Evolutionary conservation across 2,113 vertebrate species (phyloP), one percentile per base, ranked within the genome.

Genomic region (Nannospalax galili): DNA sequence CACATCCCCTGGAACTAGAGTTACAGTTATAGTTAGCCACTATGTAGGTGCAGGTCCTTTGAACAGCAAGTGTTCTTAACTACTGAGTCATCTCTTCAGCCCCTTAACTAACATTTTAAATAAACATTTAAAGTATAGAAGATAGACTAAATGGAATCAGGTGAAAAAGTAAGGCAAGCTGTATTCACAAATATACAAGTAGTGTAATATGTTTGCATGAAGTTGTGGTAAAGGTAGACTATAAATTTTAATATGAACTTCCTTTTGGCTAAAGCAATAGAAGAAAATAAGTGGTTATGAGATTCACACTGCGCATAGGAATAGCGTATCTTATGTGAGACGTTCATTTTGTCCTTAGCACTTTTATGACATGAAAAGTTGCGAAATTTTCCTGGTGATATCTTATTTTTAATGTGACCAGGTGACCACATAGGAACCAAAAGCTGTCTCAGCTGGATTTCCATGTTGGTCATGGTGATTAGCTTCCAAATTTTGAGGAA

Each of bases 181-280:
- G 1, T 11, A 74, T 56, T 24, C 65, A 89, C 1, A 48, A 26
- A 84, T 22, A 35, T 73, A 19, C 0, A 86, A 26, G 5, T 79
- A 74, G 82, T 40, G 86, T 78, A 69, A 93, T 90, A 79, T 62
- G 78, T 32, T 84, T 88, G n/a, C 42, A 65, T 12, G 81, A 0
- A 58, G 24, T 78, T 92, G 12, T 72, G 32, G 7, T 82, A 10
- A 58, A 42, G 4, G n/a, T 91, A 42, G 62, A 15, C 30, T 62
- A 37, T 62, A 82, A 30, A 90, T 93, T 93, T 65, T 72, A 90
- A 72, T 17, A 1, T 88, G 65, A 69, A 32, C 72, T 87, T 86
- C 56, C 30, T 86, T 70, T 92, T 93, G 22, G 20, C 42, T 67
- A 92, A 93, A 80, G 19, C 11, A 52, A 37, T 65, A 80, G 70